phyloP scores from a whole-genome alignment of 2,113 vertebrate genomes.

The Chiloscyllium plagiosum region DNA sequence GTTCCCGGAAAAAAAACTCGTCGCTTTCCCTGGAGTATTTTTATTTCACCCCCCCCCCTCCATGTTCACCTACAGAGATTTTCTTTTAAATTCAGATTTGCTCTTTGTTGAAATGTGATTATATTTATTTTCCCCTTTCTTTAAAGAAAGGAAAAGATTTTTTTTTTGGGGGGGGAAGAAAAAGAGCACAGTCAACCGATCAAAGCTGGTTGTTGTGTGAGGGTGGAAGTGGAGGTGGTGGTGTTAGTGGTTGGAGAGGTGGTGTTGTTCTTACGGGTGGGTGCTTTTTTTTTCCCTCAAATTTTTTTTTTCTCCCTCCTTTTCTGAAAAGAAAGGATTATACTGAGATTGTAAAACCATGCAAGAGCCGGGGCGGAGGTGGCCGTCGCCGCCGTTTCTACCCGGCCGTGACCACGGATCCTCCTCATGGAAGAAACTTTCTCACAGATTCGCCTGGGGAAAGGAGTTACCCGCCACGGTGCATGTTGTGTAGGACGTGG shows the following conservation, averaged over 20 bases:
- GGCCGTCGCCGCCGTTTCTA: slow-evolving; percentile 31
- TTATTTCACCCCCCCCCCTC: background rate
- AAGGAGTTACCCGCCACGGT: slow-evolving; percentile 25
- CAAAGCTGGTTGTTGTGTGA: too few species aligned
- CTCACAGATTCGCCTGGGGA: slow-evolving; percentile 14
- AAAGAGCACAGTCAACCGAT: too few species aligned
- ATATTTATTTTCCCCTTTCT: background rate
- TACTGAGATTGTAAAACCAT: background rate
- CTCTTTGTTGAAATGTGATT: background rate
- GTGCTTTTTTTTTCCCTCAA: too few species aligned
- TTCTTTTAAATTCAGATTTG: background rate
- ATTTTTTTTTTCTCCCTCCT: too few species aligned
- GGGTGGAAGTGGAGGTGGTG: too few species aligned
- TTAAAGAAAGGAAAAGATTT: too few species aligned
- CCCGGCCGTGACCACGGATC: slow-evolving; percentile 24
- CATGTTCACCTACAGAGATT: too few species aligned
- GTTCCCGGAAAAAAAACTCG: background rate
- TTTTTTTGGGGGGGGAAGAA: too few species aligned
- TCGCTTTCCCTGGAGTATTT: background rate
- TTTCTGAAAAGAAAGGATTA: background rate
- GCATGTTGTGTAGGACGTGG: slow-evolving; percentile 6
- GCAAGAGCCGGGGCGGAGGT: slow-evolving; percentile 24
- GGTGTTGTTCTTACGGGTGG: too few species aligned
- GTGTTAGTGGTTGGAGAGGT: too few species aligned
- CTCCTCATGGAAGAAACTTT: slow-evolving; percentile 35